These are phyloP conservation scores for Merops nubicus DNA, from an alignment of 2,113 vertebrate genomes.

Conservation along the genomic window DNA sequence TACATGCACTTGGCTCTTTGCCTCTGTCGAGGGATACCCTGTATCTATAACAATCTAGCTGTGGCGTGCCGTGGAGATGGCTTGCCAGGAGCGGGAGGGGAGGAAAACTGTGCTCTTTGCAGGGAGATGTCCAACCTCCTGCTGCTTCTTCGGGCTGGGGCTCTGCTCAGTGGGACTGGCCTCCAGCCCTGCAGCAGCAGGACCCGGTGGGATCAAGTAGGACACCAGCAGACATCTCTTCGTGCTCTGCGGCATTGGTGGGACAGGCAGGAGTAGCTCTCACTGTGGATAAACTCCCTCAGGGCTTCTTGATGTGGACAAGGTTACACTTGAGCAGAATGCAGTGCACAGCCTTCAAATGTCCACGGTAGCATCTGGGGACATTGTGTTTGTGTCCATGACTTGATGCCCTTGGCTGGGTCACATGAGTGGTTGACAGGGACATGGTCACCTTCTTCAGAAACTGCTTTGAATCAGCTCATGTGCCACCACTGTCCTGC, in stretches of 20 bases:
- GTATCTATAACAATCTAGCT: constrained; percentile 57
- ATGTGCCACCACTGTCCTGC: background rate
- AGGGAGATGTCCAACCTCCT: background rate
- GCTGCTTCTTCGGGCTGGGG: rapidly evolving
- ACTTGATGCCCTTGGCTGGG: background rate
- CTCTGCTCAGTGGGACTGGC: background rate
- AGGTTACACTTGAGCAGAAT: background rate
- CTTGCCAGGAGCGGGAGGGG: background rate
- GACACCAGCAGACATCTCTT: background rate
- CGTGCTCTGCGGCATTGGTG: background rate
- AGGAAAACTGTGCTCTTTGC: background rate
- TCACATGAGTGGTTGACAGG: rapidly evolving
- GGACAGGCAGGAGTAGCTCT: background rate
- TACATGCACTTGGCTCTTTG: constrained; percentile 53
- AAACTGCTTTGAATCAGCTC: background rate
- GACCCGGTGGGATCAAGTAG: background rate
- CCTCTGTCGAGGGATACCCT: constrained; percentile 29
- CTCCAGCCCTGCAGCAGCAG: background rate
- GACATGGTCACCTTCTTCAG: background rate
- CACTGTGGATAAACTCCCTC: background rate
- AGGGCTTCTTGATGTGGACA: background rate
- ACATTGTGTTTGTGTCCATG: rapidly evolving
- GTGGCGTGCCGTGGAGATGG: background rate
- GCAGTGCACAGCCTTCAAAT: rapidly evolving
- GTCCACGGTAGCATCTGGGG: rapidly evolving